These are phyloP conservation scores for Asobara japonica DNA, from an alignment of 1,140 invertebrate genomes.

Conservation along the genomic window DNA sequence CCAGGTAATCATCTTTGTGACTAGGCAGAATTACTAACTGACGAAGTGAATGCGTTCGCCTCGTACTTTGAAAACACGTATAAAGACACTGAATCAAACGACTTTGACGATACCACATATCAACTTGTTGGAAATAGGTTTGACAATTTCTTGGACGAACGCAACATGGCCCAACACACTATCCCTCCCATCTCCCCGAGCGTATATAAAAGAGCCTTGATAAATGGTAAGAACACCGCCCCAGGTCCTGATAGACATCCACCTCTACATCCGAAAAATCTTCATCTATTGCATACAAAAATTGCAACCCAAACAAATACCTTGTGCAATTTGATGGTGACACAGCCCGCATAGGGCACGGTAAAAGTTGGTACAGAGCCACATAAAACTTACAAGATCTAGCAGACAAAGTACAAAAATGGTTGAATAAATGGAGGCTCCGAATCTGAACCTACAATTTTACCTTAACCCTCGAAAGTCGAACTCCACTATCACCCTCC, in stretches of 20 bases:
- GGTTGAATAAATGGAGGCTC: slow-evolving; percentile 94
- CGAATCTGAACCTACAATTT: slow-evolving; percentile 74
- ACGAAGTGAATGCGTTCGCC: no score
- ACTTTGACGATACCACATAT: not conserved
- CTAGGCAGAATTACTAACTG: no score
- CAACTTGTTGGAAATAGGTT: not conserved
- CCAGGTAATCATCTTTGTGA: slow-evolving; percentile 64
- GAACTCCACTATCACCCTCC: no score
- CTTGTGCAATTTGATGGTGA: no score
- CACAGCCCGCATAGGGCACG: no score
- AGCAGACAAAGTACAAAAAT: slow-evolving; percentile 98
- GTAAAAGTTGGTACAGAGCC: no score
- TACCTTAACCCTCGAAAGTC: no score
- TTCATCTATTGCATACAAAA: no score
- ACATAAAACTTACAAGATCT: no score
- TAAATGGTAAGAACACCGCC: slow-evolving; percentile 11
- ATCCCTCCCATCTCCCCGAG: not conserved
- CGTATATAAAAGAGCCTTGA: not conserved
- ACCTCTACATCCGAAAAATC: no score
- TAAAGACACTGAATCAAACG: not conserved
- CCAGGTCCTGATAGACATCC: not conserved
- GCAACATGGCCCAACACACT: not conserved
- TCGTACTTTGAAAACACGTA: no score
- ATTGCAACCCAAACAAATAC: no score
- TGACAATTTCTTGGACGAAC: not conserved